phyloP scores from a whole-genome alignment of 1,140 invertebrate species.

The Cephus cinctus region DNA sequence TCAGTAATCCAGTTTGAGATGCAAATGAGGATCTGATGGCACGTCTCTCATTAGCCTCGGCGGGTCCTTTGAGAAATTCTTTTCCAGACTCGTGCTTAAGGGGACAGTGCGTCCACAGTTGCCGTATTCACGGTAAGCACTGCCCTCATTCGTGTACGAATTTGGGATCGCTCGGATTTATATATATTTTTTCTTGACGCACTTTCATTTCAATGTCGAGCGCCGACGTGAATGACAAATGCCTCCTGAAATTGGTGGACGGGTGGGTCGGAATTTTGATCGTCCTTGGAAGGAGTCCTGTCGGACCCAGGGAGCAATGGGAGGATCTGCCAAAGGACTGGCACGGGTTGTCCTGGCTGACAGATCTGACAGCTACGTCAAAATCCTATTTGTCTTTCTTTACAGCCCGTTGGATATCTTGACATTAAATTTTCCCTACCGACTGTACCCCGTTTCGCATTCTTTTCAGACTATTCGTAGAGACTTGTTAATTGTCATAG shows the following conservation, averaged over 20 bases:
- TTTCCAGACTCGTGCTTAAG: constrained; percentile 20
- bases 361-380: no score
- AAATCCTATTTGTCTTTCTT: background rate
- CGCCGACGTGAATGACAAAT: constrained; percentile 19
- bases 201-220: constrained; percentile 15
- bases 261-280: constrained; percentile 8
- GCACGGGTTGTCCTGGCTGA: no score
- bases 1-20: constrained; percentile 13
- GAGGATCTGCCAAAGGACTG: background rate
- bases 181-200: constrained; percentile 3
- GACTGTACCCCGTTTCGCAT: no score
- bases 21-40: constrained; percentile 13
- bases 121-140: no score
- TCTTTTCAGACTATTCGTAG: no score
- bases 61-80: constrained; percentile 13
- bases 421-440: no score
- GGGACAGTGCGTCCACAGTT: no score
- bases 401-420: background rate
- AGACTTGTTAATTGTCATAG: no score
- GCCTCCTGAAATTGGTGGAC: background rate
- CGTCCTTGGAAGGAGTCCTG: no score
- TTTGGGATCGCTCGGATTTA: background rate
- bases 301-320: constrained; percentile 1
- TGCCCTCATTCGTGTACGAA: no score
- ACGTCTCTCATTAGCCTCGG: constrained; percentile 15